Conservation (phyloP, 2,797 vertebrate species). For the Sebastes hubbsi region DNA sequence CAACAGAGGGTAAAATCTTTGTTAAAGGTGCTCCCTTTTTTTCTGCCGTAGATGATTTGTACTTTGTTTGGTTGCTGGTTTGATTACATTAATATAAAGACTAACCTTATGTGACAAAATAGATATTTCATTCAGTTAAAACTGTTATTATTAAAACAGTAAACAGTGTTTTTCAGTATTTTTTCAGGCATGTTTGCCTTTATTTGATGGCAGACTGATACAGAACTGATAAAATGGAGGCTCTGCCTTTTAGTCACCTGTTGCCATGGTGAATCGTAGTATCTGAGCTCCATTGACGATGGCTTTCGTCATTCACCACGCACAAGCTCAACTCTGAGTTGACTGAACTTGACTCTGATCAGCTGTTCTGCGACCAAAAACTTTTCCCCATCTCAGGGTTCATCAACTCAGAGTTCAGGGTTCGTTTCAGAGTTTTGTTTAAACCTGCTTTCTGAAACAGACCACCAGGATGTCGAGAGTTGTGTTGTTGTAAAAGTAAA, state of each 20-base stretch:
- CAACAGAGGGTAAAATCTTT: not conserved
- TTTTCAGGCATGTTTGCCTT: not conserved
- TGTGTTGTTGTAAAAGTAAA: not conserved
- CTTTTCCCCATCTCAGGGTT: too few relatives aligned
- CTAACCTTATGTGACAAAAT: not conserved
- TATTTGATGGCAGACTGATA: not conserved
- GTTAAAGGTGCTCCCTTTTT: not conserved
- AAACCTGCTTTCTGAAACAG: too few relatives aligned
- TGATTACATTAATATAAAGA: not conserved
- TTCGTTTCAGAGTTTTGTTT: rapidly evolving
- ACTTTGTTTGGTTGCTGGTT: not conserved
- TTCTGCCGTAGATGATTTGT: constrained; percentile 6
- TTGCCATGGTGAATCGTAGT: not conserved
- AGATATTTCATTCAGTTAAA: not conserved
- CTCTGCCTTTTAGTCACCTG: not conserved
- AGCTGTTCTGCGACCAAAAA: too few relatives aligned
- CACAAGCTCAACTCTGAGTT: too few relatives aligned
- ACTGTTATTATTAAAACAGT: not conserved
- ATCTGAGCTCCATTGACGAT: not conserved
- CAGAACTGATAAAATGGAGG: not conserved
- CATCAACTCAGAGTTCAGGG: too few relatives aligned
- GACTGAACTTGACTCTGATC: too few relatives aligned
- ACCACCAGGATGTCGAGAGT: not conserved
- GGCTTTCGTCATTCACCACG: too few relatives aligned
- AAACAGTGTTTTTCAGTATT: not conserved